Conservation (phyloP, 1,140 invertebrate species). For the Drosophila mauritiana region DNA sequence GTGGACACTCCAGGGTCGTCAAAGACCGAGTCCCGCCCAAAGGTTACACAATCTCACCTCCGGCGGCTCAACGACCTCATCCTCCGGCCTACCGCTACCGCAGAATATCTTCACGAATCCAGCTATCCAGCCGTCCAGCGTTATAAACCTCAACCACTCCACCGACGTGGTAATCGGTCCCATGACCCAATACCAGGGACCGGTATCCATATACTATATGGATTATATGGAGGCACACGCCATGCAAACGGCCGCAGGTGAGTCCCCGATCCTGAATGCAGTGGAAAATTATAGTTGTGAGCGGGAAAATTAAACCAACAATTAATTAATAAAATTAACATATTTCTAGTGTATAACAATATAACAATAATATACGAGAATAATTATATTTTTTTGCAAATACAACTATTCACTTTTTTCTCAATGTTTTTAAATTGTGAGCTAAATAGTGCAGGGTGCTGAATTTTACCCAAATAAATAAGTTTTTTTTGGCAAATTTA, state of each 20-base stretch:
- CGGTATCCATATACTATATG: slow-evolving; percentile 85
- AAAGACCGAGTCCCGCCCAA: slow-evolving; percentile 29
- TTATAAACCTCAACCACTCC: slow-evolving; percentile 80
- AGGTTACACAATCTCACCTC: slow-evolving; percentile 38
- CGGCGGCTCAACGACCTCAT: slow-evolving; percentile 1
- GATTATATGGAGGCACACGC: slow-evolving; percentile 73
- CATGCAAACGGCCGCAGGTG: slow-evolving; percentile 71
- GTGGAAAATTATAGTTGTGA: slow-evolving; percentile 9
- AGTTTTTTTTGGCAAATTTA: not conserved
- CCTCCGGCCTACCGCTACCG: slow-evolving; percentile 32
- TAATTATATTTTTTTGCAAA: too few species aligned
- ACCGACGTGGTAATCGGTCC: slow-evolving; percentile 84
- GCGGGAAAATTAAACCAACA: not conserved
- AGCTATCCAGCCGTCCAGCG: slow-evolving; percentile 72
- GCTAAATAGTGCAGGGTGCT: too few species aligned
- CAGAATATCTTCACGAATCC: slow-evolving; percentile 70
- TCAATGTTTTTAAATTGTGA: too few species aligned
- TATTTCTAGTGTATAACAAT: not conserved
- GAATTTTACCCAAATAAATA: too few species aligned
- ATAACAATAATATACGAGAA: not conserved
- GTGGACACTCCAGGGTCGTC: slow-evolving; percentile 52
- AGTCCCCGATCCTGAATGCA: slow-evolving; percentile 17
- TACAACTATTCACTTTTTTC: too few species aligned
- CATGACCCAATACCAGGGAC: slow-evolving; percentile 85
- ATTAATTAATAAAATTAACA: not conserved